phyloP scores from a whole-genome alignment of 2,113 vertebrate species.

The Silurus meridionalis region DNA sequence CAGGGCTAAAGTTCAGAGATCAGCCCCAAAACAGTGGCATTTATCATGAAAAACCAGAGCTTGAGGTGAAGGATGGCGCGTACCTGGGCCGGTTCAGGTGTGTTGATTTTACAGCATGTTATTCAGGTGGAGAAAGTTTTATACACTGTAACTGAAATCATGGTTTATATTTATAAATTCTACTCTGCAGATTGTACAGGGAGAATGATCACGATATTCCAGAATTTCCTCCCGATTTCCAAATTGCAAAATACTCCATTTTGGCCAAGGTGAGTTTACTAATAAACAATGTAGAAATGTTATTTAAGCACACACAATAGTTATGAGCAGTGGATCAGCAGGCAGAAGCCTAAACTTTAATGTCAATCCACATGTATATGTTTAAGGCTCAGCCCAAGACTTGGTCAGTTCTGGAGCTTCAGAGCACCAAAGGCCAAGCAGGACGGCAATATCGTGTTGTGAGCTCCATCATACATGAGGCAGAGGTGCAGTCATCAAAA shows the following conservation, averaged over 20 bases:
- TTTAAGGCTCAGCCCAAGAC: conserved; percentile 45
- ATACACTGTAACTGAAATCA: background rate
- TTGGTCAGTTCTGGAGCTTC: conserved; percentile 74
- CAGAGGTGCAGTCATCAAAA: conserved; percentile 56
- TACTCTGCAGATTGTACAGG: conserved; percentile 65
- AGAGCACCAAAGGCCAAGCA: conserved; percentile 59
- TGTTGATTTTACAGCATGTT: background rate
- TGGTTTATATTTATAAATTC: conserved; percentile 13
- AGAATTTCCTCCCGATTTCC: conserved; percentile 70
- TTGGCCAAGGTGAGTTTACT: conserved; percentile 74
- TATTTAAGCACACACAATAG: background rate
- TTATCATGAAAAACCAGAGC: background rate
- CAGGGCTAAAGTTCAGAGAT: background rate
- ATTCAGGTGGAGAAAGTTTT: background rate
- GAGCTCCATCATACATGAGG: conserved; percentile 10
- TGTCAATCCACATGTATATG: conserved; percentile 1
- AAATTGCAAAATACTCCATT: conserved; percentile 81
- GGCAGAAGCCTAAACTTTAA: background rate
- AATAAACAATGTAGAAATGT: background rate
- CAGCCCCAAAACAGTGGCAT: background rate
- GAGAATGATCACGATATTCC: conserved; percentile 61
- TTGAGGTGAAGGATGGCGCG: background rate
- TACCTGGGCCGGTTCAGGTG: conserved; percentile 62
- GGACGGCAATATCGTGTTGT: conserved; percentile 68
- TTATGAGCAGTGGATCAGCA: background rate